Percentiles rank a stretch among this genome's conserved stretches.
These are phyloP conservation scores for Seriola dumerili DNA, from an alignment of 2,113 vertebrate species.

Conservation along the genomic window DNA sequence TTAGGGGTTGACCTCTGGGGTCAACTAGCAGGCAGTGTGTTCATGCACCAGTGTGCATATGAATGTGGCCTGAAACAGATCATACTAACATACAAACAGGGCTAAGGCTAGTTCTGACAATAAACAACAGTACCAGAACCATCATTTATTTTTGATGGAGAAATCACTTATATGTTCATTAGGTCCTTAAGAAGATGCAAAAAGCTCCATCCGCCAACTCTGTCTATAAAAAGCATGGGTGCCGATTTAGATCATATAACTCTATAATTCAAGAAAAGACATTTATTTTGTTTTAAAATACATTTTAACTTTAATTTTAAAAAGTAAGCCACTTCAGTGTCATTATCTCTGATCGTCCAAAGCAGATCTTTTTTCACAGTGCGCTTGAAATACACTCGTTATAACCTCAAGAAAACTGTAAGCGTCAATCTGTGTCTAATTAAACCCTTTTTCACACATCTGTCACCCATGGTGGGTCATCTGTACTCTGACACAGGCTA, in stretches of 20 bases:
- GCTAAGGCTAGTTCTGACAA: no score
- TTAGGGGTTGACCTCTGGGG: constrained; percentile 49
- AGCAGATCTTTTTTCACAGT: neutral
- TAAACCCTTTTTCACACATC: constrained; percentile 44
- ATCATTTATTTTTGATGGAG: neutral
- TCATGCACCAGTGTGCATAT: neutral
- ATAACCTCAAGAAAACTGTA: neutral
- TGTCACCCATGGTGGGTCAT: constrained; percentile 19
- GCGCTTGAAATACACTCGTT: neutral
- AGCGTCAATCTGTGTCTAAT: constrained; percentile 13
- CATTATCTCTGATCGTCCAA: neutral
- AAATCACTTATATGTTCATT: neutral
- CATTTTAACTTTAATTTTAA: neutral
- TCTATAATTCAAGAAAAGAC: neutral
- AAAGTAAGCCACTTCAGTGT: neutral
- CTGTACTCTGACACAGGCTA: constrained; percentile 1
- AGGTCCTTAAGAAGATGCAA: neutral
- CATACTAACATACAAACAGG: constrained; percentile 7
- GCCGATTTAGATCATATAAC: neutral
- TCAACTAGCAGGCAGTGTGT: constrained; percentile 36
- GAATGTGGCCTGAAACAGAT: constrained; percentile 32
- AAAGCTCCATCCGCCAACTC: neutral
- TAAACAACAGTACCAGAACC: no score
- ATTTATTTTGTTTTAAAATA: neutral
- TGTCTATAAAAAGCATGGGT: neutral